Base-by-base conservation (phyloP, 2,797 vertebrate genomes). In the Danio choprae region DNA sequence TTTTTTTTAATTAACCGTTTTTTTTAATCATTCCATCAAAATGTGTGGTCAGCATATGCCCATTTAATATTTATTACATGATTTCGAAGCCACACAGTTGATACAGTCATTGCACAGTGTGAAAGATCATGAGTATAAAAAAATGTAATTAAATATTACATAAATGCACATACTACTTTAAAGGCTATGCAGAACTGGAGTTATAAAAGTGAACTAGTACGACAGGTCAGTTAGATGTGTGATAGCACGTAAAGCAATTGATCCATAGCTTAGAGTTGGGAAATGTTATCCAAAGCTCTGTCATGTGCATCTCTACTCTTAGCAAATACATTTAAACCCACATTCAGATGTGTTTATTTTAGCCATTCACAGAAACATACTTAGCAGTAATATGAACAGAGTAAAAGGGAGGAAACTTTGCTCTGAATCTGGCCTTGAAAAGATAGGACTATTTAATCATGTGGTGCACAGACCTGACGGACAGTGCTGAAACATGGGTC, bases 401-500 rank as follows among this genome's bases (percentile, higher is more conserved):
- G 51, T 59, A 58, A 77, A 41, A 51, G n/a, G 22, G 13, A 78
- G 55, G 53, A 75, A 82, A 74, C 83, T 84, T 84, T 86, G 74
- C 69, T 81, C 83, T 81, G 59, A 82, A 74, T 79, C 43, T 76
- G 83, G 59, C 85, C 85, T 86, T 86, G 85, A 82, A 75, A 69
- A 80, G 85, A 86, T 84, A 84, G 73, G 73, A 51, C 74, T 86
- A 59, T 86, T 86, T 86, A 79, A 84, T 72, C 81, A 83, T 71
- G 81, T 81, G 83, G 77, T 83, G 85, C 77, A 84, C 46, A 51
- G 77, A 84, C 80, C 81, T 74, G 64, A 51, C 58, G 80, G 81
- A 29, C 80, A 77, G 38, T 20, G 22, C 43, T 69, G 75, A 79
- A 71, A 78, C 36, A 71, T 43, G 6, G 67, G 62, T 77, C 84